Evolutionary conservation across 2,113 vertebrate species (phyloP).

Genomic region (Salvelinus sp.): DNA sequence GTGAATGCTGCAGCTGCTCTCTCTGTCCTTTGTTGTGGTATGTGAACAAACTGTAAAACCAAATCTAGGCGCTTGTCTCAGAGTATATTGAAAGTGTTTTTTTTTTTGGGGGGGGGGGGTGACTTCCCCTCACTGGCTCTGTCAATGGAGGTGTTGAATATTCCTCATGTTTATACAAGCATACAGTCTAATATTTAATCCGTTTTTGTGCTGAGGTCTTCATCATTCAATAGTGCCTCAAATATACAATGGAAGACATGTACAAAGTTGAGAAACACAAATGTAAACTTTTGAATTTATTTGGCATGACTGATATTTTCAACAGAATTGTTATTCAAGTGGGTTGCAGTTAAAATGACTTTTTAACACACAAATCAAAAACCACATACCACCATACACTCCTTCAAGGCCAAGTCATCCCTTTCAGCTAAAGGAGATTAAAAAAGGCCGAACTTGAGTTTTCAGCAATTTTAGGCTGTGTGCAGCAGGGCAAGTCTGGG

Average conservation of each 20-base stretch:
- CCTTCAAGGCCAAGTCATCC: background rate
- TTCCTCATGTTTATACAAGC: too few species aligned
- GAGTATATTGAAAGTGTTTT: too few species aligned
- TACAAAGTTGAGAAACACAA: background rate
- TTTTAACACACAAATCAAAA: background rate
- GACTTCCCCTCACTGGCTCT: too few species aligned
- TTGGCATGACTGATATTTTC: constrained; percentile 6
- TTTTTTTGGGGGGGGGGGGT: too few species aligned
- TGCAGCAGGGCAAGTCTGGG: background rate
- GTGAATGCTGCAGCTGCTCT: background rate
- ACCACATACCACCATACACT: background rate
- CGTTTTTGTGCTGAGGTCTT: background rate
- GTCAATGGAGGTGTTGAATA: too few species aligned
- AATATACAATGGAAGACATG: background rate
- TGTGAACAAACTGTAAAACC: background rate
- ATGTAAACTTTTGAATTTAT: background rate
- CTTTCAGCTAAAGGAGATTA: background rate
- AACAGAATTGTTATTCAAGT: background rate
- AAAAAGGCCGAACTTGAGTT: background rate
- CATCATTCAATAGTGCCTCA: background rate
- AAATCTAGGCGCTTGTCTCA: too few species aligned
- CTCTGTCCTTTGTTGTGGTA: background rate
- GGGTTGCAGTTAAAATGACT: background rate
- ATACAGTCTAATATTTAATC: too few species aligned
- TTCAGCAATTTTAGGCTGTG: background rate